Conservation (phyloP, 2,113 vertebrate genomes). For the Struthidea cinerea region DNA sequence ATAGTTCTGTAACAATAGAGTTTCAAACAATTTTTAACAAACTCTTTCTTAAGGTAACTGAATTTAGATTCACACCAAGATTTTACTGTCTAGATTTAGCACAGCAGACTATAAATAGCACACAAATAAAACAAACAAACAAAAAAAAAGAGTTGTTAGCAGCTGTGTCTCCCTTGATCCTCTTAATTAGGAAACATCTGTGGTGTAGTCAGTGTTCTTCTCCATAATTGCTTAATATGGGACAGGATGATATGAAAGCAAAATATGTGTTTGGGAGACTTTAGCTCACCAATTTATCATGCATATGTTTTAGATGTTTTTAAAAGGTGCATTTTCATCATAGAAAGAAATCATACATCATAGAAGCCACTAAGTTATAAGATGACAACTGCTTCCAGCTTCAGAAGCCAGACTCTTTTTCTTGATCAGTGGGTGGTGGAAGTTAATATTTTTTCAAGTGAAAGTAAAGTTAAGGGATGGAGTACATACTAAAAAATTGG, state of each 20-base stretch:
- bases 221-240: background rate
- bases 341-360: background rate
- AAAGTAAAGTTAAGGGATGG: background rate
- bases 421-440: background rate
- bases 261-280: background rate
- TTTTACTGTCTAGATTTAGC: background rate
- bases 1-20: background rate
- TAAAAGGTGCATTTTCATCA: background rate
- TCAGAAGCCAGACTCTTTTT: background rate
- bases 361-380: background rate
- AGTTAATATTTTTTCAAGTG: background rate
- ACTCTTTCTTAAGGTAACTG: background rate
- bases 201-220: conserved; percentile 3
- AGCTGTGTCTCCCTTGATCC: background rate
- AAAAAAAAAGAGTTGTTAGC: background rate
- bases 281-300: background rate
- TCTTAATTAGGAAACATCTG: conserved; percentile 25
- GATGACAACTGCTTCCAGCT: background rate
- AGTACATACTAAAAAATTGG: background rate
- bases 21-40: background rate
- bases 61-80: background rate
- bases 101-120: background rate
- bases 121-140: background rate
- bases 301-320: background rate
- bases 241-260: background rate